Evolutionary conservation across 1,140 invertebrate species (phyloP), one percentile per base, ranked within the genome.

Genomic region (Drosophila funebris): DNA sequence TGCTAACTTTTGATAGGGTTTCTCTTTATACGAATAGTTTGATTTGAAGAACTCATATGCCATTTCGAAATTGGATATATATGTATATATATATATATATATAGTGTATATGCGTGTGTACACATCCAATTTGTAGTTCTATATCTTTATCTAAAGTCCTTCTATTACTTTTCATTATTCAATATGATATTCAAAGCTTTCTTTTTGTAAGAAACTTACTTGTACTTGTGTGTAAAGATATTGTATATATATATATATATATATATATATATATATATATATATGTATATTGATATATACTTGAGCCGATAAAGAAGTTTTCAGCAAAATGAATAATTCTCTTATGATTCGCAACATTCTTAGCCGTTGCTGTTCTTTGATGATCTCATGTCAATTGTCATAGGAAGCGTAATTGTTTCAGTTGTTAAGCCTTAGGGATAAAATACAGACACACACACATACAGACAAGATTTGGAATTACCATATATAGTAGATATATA

Each of bases 341-440:
- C 3, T 36, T 39, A 43, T 56, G 39, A 63, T 46, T 69, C 22
- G 53, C 61, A 72, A 46, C 18, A 63, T 37, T 52, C 53, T 16
- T 61, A 24, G 29, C 31, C 22, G 13, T 62, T 62, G 43, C 20
- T 67, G 54, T 52, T 31, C 62, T 43, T 62, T 20, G 14, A 60
- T 58, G 74, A 84, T 85, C 81, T 84, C 81, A 80, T 61, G 81
- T 85, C 81, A 84, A 84, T 84, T 84, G 29, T 31, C 29, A 58
- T 58, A 44, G 24, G 13, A 58, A 46, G 20, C 61, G 29, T 68
- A 48, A 75, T 33, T 41, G 73, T 68, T 81, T 68, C 61, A 68
- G 61, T 78, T 78, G 31, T 61, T 76, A 68, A 31, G 24, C n/a
- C 22, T 54, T 54, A 53, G 29, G 13, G 13, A 29, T 37, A 44